Evolutionary conservation across 2,797 vertebrate genomes (phyloP).

Genomic region (Paramormyrops hopkinsi): DNA sequence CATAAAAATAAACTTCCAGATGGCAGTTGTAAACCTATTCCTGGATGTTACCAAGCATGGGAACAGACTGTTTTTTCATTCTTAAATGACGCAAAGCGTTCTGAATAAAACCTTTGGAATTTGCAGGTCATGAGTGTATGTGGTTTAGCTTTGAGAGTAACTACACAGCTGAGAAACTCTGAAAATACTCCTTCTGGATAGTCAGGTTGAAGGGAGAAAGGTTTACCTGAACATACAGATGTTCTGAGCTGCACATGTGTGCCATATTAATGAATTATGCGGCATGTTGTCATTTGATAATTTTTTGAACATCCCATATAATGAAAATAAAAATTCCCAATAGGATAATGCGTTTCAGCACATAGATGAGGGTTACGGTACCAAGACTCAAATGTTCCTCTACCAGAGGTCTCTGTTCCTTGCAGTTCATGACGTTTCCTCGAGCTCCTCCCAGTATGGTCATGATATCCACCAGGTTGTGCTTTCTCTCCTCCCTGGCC

Average conservation of each 20-base stretch:
- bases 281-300: conserved; percentile 50
- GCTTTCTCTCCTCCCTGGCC: conserved; percentile 67
- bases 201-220: not conserved
- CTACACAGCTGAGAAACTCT: not conserved
- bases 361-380: conserved; percentile 66
- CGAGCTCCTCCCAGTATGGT: conserved; percentile 82
- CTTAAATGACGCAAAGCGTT: not conserved
- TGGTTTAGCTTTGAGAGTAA: not conserved
- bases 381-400: conserved; percentile 69
- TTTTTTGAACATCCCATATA: conserved; percentile 71
- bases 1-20: not conserved
- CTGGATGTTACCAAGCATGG: not conserved
- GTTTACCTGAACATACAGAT: not conserved
- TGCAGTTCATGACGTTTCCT: conserved; percentile 59
- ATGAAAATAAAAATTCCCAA: conserved; percentile 59
- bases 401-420: conserved; percentile 63
- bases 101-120: not conserved
- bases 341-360: conserved; percentile 62
- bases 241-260: not conserved
- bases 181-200: not conserved
- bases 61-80: not conserved
- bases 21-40: not conserved
- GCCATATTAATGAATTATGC: not conserved
- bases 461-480: conserved; percentile 92
- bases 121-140: not conserved